Base-by-base conservation (phyloP, 1,140 invertebrate species). In the Drosophila arizonae region DNA sequence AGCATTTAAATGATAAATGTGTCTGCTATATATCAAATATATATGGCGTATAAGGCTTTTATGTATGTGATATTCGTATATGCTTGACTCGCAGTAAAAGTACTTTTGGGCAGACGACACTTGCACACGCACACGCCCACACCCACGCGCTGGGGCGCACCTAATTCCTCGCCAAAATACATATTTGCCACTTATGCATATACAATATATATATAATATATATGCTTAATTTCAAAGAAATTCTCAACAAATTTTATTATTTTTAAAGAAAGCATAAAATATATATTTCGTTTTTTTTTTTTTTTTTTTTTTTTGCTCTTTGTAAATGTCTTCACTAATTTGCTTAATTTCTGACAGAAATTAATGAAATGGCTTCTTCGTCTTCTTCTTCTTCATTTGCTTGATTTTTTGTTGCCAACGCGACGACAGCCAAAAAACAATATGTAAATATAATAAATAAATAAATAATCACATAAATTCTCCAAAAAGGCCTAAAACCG, bases 271-370 rank as follows among this genome's bases (percentile, higher is more conserved):
- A 69, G 62, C 61, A 46, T 36, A 21, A 60, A 57, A 73, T 73
- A 63, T 52, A 24, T 24, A 24, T 43, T 62, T 72, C 39, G 72
- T 61, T 71, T 60, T 76, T 67, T 55, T 54, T 17, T 17, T 60
- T 76, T 67, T 55, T 54, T 17, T 17, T 58, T 62, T 50, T 72
- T 70, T 48, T 66, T 48, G 52, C 62, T 54, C 56, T 73, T 79
- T 33, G 13, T 55, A 51, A 75, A 79, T 60, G 79, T 76, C 68
- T 86, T 58, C 50, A 73, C 82, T 87, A 88, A 87, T 87, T 87
- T 87, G 79, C 79, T 82, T 82, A 77, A 79, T 82, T 88, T 87
- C 69, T 88, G 84, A 73, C 82, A 79, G 43, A 65, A 41, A 56
- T 28, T n/a, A 33, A 54, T 33, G 39, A n/a, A 50, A 67, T 10